Percentiles rank a stretch among this genome's conserved stretches.
These are phyloP conservation scores for Menidia beryllina DNA, from an alignment of 2,113 vertebrate species.

Conservation along the genomic window DNA sequence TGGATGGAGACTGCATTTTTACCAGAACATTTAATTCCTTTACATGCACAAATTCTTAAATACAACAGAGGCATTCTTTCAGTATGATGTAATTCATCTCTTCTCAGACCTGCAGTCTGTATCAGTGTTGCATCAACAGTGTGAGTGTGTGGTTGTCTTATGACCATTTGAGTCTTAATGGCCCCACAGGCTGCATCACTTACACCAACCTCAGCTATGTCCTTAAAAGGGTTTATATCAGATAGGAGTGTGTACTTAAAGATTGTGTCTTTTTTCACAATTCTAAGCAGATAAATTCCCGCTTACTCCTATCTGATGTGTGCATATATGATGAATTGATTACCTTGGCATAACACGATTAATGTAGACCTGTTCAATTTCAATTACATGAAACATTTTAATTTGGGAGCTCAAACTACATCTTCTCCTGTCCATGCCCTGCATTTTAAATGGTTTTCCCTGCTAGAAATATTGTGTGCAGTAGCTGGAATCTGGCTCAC, in stretches of 20 bases:
- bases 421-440: neutral
- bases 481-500: neutral
- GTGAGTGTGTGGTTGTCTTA: slow-evolving; percentile 7
- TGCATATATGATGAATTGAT: neutral
- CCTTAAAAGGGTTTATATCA: neutral
- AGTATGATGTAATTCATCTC: neutral
- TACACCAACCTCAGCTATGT: slow-evolving; percentile 7
- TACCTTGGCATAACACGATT: neutral
- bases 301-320: neutral
- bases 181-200: neutral
- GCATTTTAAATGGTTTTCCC: neutral
- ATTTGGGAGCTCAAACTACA: neutral
- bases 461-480: neutral
- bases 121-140: neutral
- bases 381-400: neutral
- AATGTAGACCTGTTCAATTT: neutral
- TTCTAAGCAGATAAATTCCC: slow-evolving; percentile 2
- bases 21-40: no score
- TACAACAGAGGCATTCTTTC: neutral
- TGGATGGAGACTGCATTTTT: no score
- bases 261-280: neutral
- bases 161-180: neutral
- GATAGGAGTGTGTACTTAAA: neutral
- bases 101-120: neutral
- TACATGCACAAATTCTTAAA: no score